Evolutionary conservation across 2,113 vertebrate species (phyloP).

Genomic region (Thamnaconus septentrionalis): DNA sequence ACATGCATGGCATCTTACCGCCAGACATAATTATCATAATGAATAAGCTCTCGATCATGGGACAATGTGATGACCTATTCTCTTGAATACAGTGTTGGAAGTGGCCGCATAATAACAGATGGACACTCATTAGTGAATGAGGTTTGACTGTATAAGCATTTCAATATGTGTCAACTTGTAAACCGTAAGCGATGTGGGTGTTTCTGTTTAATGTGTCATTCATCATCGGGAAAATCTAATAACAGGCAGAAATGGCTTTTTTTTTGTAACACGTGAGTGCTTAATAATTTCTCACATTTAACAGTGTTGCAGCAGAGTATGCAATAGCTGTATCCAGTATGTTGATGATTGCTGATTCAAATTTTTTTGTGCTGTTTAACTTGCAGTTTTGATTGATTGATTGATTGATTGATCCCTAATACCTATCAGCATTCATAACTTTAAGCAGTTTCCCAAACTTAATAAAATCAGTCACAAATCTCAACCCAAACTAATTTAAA

Average conservation of each 20-base stretch:
- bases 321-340: too few species aligned
- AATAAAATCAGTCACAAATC: neutral
- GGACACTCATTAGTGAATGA: conserved; percentile 62
- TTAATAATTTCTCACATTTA: neutral
- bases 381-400: neutral
- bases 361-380: too few species aligned
- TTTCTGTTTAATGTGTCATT: conserved; percentile 23
- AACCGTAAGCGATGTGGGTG: conserved; percentile 17
- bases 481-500: too few species aligned
- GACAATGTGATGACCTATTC: conserved; percentile 43
- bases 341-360: too few species aligned
- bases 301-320: too few species aligned
- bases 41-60: conserved; percentile 23
- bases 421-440: neutral
- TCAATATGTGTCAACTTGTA: conserved; percentile 23
- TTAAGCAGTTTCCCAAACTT: neutral
- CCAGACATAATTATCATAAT: conserved; percentile 57
- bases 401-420: neutral
- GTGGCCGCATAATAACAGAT: conserved; percentile 60
- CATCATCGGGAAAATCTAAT: conserved; percentile 21
- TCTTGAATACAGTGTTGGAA: conserved; percentile 28
- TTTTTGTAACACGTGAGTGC: conserved; percentile 6
- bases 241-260: conserved; percentile 4
- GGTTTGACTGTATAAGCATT: conserved; percentile 49
- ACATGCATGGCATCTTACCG: conserved; percentile 18